A percentile compares a stretch with the other conserved stretches of the same genome.
Evolutionary conservation across 2,113 vertebrate species (phyloP).

Genomic region (Ariopsis seemanni): DNA sequence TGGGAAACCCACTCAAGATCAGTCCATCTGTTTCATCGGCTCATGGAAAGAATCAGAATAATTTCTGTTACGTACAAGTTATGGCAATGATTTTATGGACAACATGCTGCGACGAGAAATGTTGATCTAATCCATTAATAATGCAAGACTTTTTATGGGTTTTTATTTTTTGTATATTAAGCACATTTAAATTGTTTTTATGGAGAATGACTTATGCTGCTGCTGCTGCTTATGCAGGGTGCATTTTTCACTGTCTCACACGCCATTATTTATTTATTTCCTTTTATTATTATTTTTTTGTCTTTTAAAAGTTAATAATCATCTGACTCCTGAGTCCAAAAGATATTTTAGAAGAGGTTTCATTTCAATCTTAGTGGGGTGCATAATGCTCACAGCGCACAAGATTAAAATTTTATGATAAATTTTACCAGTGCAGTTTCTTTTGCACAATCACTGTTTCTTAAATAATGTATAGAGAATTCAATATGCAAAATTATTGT

Average conservation of each 20-base stretch:
- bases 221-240: background rate
- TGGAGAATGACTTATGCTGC: background rate
- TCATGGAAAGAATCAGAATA: background rate
- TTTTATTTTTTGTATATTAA: background rate
- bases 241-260: background rate
- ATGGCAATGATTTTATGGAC: background rate
- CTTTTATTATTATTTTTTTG: constrained; percentile 2
- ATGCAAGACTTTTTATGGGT: background rate
- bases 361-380: background rate
- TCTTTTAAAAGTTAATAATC: background rate
- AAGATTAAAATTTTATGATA: background rate
- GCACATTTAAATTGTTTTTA: background rate
- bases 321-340: background rate
- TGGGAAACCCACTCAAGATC: background rate
- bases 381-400: background rate
- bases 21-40: background rate
- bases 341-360: background rate
- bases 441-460: background rate
- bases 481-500: background rate
- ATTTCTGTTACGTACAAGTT: background rate
- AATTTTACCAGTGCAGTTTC: background rate
- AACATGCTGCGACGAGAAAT: background rate
- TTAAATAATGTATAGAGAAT: background rate
- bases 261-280: background rate
- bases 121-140: background rate